These are phyloP conservation scores for Bombus pascuorum DNA, from an alignment of 1,140 invertebrate genomes.

Conservation along the genomic window DNA sequence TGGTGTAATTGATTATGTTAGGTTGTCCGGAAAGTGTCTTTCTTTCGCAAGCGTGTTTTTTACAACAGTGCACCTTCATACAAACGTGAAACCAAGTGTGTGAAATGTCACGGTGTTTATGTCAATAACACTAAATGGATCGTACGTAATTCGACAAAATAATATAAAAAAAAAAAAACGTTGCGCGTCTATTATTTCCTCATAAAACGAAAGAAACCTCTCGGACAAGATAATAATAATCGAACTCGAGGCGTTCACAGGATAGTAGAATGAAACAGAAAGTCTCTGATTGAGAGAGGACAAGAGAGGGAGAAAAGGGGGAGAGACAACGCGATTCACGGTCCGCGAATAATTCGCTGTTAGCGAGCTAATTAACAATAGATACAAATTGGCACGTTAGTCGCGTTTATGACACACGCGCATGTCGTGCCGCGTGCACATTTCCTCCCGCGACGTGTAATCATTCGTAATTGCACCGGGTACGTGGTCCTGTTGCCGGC, in stretches of 20 bases:
- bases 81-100: no score
- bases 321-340: conserved; percentile 3
- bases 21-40: no score
- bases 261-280: conserved; percentile 33
- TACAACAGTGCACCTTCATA: no score
- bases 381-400: conserved; percentile 58
- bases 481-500: conserved; percentile 37
- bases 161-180: no score
- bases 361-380: conserved; percentile 62
- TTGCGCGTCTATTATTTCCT: no score
- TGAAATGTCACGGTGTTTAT: no score
- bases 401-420: conserved; percentile 51
- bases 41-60: no score
- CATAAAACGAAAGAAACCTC: no score
- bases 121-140: no score
- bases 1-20: no score
- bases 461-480: conserved; percentile 53
- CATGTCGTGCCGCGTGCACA: conserved; percentile 40
- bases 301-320: neutral
- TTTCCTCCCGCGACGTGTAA: conserved; percentile 53
- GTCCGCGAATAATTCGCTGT: conserved; percentile 55
- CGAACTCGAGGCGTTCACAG: neutral
- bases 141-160: no score
- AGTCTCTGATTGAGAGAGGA: neutral
- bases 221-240: no score